Evolutionary conservation across 2,113 vertebrate genomes (phyloP), one percentile per base, ranked within the genome.

Genomic region (Chionodraco myersi): DNA sequence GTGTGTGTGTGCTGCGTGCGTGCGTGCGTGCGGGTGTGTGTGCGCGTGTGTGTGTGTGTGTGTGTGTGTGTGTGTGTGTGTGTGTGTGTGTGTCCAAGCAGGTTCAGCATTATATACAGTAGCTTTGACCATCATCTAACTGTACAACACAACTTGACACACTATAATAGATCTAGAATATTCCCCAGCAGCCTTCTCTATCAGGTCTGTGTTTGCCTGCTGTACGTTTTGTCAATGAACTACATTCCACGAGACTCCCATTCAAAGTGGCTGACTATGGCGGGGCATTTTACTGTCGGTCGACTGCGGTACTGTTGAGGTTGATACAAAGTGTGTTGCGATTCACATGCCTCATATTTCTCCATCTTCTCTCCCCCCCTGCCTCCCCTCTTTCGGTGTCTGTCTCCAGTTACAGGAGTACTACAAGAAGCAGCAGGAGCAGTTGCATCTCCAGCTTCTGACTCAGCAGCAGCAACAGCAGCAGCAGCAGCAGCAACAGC

Each of bases 391-490:
- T 41, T 54, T 83, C 67, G 70, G 52, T 75, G 68, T 75, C 77
- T 71, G 60, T 86, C 68, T 81, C 75, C 89, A 99, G 97, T 94
- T 99, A 89, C 98, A 99, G 94, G 98, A 99, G 92, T 99, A 99
- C 84, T 99, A 99, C 91, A 99, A 99, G 95, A 99, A 99, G 92
- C 98, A 99, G 86, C 98, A 99, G 93, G 98, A 99, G 83, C 98
- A 99, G 92, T 95, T 99, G 82, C 98, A 99, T 87, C 94, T 99
- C 80, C 98, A 99, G 93, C 97, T 99, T 77, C 93, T 99, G 91
- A 97, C 96, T 74, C 98, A 99, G 85, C 98, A 99, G 93, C 97
- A 97, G 23, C 94, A 94, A 65, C 95, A 96, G 60, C 96, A 97
- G 57, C 97, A 97, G 13, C 97, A 97, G 78, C 96, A 97, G 49